Evolutionary conservation across 2,797 vertebrate genomes (phyloP).

Genomic region (Scarus forsteni): DNA sequence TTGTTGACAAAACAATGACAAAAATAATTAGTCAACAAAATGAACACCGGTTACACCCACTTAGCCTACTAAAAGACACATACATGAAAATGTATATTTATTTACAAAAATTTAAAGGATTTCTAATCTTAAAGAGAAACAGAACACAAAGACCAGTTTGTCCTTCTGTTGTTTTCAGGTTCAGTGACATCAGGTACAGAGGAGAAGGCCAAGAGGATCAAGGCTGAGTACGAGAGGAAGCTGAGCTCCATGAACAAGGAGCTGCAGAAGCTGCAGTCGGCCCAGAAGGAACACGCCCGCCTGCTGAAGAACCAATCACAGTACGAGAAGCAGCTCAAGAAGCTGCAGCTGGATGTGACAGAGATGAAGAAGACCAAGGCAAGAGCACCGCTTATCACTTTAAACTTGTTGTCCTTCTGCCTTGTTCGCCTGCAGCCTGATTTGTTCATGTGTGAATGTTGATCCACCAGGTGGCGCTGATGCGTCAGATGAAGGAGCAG

Average conservation of each 20-base stretch:
- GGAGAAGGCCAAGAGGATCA: constrained; percentile 97
- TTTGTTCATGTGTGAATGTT: background rate
- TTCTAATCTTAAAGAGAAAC: background rate
- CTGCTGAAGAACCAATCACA: constrained; percentile 97
- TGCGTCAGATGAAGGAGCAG: constrained; percentile 99
- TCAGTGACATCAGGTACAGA: constrained; percentile 94
- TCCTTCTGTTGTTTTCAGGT: constrained; percentile 75
- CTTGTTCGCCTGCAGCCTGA: background rate
- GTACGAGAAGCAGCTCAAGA: constrained; percentile 96
- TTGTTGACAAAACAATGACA: too few species aligned
- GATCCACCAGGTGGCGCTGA: constrained; percentile 89
- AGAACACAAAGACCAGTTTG: accelerated
- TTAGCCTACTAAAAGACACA: too few species aligned
- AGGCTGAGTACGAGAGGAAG: constrained; percentile 94
- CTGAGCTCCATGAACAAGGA: constrained; percentile 97
- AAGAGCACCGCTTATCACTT: background rate
- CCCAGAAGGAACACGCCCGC: constrained; percentile 95
- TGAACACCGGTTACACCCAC: too few species aligned
- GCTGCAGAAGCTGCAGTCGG: constrained; percentile 94
- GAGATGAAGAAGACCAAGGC: constrained; percentile 99
- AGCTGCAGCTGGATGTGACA: constrained; percentile 94
- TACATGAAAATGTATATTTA: too few species aligned
- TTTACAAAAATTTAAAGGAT: background rate
- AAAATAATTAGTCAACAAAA: too few species aligned
- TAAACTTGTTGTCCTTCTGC: background rate